Conservation (phyloP, 2,888 invertebrate genomes). For the Macrosiphum euphorbiae region DNA sequence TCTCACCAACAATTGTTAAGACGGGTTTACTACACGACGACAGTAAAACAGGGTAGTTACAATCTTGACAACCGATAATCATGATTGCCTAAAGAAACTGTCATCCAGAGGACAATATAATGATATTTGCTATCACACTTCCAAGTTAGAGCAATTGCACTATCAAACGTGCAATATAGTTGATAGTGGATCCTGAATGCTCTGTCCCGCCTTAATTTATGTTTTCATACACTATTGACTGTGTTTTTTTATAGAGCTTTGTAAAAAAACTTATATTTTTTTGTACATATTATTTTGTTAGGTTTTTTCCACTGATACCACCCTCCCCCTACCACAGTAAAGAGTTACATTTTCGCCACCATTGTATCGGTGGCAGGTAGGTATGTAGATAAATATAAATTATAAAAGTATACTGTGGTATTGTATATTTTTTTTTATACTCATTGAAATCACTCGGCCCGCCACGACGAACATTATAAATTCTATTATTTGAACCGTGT, state of each 20-base stretch:
- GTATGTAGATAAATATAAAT: neutral
- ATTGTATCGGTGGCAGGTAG: neutral
- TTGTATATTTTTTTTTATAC: neutral
- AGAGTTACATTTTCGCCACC: neutral
- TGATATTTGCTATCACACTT: neutral
- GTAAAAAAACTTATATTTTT: too few species aligned
- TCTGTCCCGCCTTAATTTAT: too few species aligned
- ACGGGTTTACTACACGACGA: neutral
- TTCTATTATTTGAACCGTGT: slow-evolving; percentile 12
- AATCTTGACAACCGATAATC: neutral
- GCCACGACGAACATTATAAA: neutral
- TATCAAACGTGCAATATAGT: neutral
- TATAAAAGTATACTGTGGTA: too few species aligned
- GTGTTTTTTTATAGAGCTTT: too few species aligned
- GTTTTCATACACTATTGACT: too few species aligned
- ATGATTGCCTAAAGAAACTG: neutral
- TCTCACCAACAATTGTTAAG: neutral
- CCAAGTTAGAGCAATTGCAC: neutral
- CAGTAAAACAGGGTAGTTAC: neutral
- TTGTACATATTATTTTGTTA: too few species aligned
- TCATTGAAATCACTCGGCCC: neutral
- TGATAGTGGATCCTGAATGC: neutral
- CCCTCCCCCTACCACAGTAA: too few species aligned
- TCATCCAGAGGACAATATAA: neutral
- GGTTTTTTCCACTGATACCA: too few species aligned